Base-by-base conservation (phyloP, 2,797 vertebrate genomes). In the Prunella strophiata region DNA sequence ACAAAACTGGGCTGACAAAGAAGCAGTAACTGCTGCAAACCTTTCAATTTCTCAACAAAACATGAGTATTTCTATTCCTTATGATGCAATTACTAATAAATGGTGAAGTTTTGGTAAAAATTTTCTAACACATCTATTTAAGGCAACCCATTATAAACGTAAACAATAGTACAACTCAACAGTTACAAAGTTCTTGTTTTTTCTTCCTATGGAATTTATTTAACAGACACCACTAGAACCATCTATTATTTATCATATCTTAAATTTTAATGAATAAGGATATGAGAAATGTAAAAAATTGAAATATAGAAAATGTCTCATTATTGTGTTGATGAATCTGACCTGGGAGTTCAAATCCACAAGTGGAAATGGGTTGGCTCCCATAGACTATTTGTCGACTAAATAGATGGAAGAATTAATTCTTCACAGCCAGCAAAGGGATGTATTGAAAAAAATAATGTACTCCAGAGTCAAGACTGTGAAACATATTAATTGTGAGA, bases 251-350 rank as follows among this genome's bases (percentile, higher is more conserved):
- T 83, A 89, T 62, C 0, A 36, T 77, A n/a, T 72, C 66, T 92
- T 77, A 93, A 93, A 93, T 34, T 93, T 89, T 95, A 91, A 94
- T 92, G 75, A 85, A 40, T 67, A 93, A 79, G 20, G 38, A 88
- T 96, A 63, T 65, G 32, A 93, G 93, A 94, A 81, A 50, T 74
- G 42, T 71, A 87, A 74, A 93, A 96, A 94, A 82, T 32, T 88
- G 86, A 92, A 94, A 75, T 81, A 71, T 21, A 82, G 61, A 89
- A 82, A 83, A 87, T 26, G 27, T 74, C 71, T 89, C 34, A 47
- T 94, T 92, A 95, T 87, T 1, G 1, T 51, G 51, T 54, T 85
- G 84, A 85, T 85, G 65, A 94, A 74, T 93, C 59, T 82, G 88
- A 83, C 30, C 59, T 36, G 16, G 2, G 15, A 90, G 72, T 90